Conservation (phyloP, 1,140 invertebrate species). For the Ostrea edulis region DNA sequence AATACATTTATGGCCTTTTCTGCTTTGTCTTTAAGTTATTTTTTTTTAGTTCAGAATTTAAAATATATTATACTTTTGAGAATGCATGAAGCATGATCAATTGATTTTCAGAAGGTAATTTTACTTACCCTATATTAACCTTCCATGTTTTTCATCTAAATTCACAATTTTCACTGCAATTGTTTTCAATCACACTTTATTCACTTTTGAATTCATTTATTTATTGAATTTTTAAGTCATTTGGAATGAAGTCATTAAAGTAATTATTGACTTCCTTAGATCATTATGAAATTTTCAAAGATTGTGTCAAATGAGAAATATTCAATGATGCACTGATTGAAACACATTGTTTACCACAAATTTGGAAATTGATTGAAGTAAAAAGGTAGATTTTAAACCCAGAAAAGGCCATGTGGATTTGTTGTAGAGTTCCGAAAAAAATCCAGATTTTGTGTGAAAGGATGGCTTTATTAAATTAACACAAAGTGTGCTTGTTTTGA, state of each 20-base stretch:
- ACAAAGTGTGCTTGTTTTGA: background rate
- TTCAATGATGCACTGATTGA: background rate
- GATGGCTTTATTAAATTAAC: constrained; percentile 6
- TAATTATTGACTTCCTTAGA: background rate
- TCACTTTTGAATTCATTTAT: background rate
- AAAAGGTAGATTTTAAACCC: background rate
- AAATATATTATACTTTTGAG: background rate
- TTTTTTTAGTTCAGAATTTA: background rate
- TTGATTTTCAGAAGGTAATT: background rate
- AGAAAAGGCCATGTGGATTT: constrained; percentile 21
- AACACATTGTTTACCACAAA: constrained; percentile 23
- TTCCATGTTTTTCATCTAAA: background rate
- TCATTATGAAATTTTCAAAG: background rate
- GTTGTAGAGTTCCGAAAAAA: background rate
- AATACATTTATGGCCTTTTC: constrained; percentile 23
- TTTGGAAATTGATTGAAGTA: background rate
- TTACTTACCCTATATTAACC: background rate
- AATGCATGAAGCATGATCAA: background rate
- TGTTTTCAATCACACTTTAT: constrained; percentile 3
- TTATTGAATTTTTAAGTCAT: background rate
- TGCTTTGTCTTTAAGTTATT: background rate
- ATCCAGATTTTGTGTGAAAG: background rate
- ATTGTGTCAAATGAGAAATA: background rate
- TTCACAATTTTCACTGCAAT: constrained; percentile 18
- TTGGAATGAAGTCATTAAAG: background rate